A percentile compares a stretch with the other conserved stretches of the same genome.
These are phyloP conservation scores for Bursaphelenchus okinawaensis DNA, from an alignment of 2,888 invertebrate species.

Conservation along the genomic window DNA sequence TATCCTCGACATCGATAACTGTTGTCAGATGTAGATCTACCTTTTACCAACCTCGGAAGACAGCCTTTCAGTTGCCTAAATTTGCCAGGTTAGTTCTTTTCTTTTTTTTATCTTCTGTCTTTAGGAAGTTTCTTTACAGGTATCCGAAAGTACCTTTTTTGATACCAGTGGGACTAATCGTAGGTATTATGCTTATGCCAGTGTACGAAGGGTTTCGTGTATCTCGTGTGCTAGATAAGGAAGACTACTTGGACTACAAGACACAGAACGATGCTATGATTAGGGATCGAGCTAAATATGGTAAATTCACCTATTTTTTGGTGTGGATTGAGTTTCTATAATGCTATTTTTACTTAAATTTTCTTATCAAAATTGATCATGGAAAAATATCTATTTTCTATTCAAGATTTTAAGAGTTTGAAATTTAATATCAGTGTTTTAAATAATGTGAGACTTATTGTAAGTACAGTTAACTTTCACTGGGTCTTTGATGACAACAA, in stretches of 20 bases:
- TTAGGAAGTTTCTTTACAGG: constrained; percentile 10
- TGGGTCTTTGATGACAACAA: too few species aligned
- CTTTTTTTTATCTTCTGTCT: neutral
- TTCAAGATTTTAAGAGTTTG: too few species aligned
- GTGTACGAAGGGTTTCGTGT: neutral
- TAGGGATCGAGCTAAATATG: neutral
- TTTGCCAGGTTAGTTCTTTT: constrained; percentile 6
- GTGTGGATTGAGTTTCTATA: too few species aligned
- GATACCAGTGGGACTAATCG: neutral
- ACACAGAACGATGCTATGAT: neutral
- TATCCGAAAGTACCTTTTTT: constrained; percentile 7
- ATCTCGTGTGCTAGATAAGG: neutral
- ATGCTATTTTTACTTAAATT: too few species aligned
- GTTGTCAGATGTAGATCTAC: neutral
- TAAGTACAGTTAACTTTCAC: too few species aligned
- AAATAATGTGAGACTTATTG: too few species aligned
- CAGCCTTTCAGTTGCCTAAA: constrained; percentile 5
- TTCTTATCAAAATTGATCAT: too few species aligned
- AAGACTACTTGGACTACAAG: neutral
- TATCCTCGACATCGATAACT: too few species aligned
- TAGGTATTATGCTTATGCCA: neutral
- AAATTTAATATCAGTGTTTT: too few species aligned
- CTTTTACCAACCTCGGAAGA: neutral
- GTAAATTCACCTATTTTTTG: too few species aligned
- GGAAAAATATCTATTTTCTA: too few species aligned